Percentiles rank a stretch among this genome's conserved stretches.
phyloP scores from a whole-genome alignment of 2,888 invertebrate genomes.

The Platynereis dumerilii region DNA sequence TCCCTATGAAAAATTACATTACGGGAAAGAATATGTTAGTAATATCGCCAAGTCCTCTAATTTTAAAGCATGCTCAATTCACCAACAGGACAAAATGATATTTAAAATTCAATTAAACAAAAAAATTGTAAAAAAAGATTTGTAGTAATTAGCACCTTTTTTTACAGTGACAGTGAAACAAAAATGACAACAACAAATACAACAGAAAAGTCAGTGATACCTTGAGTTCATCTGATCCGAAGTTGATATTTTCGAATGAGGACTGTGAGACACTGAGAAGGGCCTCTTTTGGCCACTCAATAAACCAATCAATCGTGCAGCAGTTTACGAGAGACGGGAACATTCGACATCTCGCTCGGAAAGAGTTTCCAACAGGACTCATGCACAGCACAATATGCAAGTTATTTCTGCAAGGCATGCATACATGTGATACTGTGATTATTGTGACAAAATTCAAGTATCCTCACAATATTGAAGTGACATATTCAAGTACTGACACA shows the following conservation, averaged over 20 bases:
- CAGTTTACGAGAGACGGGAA: slow-evolving; percentile 65
- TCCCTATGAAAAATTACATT: no score
- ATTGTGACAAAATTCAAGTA: background rate
- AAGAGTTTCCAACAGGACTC: slow-evolving; percentile 89
- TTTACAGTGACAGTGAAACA: no score
- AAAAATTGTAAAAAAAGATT: no score
- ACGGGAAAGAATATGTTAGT: no score
- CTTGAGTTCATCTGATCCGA: slow-evolving; percentile 67
- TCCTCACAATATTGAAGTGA: no score
- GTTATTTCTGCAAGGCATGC: slow-evolving; percentile 69
- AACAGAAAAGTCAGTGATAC: slow-evolving; percentile 34
- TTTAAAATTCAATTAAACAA: no score
- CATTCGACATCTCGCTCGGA: slow-evolving; percentile 70
- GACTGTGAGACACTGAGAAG: slow-evolving; percentile 79
- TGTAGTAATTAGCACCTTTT: no score
- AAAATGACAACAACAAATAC: no score
- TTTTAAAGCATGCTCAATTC: no score
- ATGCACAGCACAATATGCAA: slow-evolving; percentile 87
- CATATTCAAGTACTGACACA: no score
- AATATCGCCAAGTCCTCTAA: no score
- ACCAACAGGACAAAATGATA: no score
- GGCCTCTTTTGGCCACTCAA: slow-evolving; percentile 89
- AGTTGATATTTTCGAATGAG: slow-evolving; percentile 70
- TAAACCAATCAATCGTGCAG: slow-evolving; percentile 66
- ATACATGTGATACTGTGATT: background rate